Base-by-base conservation (phyloP, 2,113 vertebrate genomes). In the Dicrurus megarhynchus region DNA sequence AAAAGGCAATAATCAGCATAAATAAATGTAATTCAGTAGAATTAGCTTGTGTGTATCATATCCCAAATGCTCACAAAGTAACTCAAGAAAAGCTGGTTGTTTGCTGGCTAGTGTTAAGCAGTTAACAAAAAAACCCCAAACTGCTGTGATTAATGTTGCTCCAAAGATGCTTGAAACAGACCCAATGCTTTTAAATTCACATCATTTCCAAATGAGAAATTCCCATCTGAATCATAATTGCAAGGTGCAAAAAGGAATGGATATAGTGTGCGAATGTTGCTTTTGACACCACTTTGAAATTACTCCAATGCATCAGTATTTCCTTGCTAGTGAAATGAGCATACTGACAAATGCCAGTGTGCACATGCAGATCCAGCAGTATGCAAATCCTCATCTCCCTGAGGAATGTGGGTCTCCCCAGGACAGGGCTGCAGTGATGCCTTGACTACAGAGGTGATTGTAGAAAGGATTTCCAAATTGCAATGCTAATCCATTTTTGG, bases 1-100 rank as follows among this genome's bases (percentile, higher is more conserved):
- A 41, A 52, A 96, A 93, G 88, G n/a, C 63, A 94, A 93, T 83
- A 93, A 94, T 94, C 67, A 83, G 23, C 82, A 88, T 83, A 90
- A 83, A 87, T 80, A 84, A 84, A 86, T 60, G 53, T 41, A 96
- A 90, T 75, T 81, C 64, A 64, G 53, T 87, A 60, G 81, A 92
- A 94, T 89, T 90, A 78, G 4, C 52, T 56, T 87, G 49, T 47
- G 37, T 75, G 57, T 35, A 81, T 91, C 44, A 56, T 78, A 44
- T 44, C 41, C 64, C 46, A 56, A 91, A 89, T 78, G 69, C 57
- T 52, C 84, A 47, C 17, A 75, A 63, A 60, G 37, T 80, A 92
- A 84, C 60, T 94, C n/a, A 50, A 55, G 70, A 95, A 84, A 55
- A 3, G 18, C 26, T 82, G 57, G 22, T 49, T 70, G 50, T 26